Base-by-base conservation (phyloP, 2,888 invertebrate species). In the Creontiades dilutus region DNA sequence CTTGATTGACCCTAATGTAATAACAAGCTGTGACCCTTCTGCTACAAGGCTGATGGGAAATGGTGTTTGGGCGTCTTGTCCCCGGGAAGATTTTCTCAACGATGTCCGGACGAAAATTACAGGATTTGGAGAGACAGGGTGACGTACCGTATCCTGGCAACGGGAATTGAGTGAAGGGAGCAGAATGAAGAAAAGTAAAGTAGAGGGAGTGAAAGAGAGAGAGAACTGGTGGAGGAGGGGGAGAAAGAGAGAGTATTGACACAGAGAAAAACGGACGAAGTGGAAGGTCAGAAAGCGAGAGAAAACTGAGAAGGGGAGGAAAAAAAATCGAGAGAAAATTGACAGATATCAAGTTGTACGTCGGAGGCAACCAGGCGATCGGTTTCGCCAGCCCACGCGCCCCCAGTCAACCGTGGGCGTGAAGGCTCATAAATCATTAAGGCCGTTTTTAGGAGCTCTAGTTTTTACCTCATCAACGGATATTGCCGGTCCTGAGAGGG, bases 281-380 rank as follows among this genome's bases (percentile, higher is more conserved):
- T 2, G 68, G 68, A 27, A 68, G 68, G 68, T 68, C 68, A 68
- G 23, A 19, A 68, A 68, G 68, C 23, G 68, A 9, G 68, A 19
- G 27, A 27, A 68, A 19, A 19, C 12, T 19, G 68, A 23, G 19
- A 23, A 61, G 61, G 19, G 61, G n/a, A 16, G 11, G n/a, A 23
- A 5, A 68, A 68, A 68, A 68, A 68, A 68, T 68, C 19, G 68
- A 68, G 68, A 19, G 19, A 68, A 68, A 68, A 23, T 23, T 68
- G 68, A 68, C 68, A 68, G 68, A 68, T 68, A 61, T 61, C 61
- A 61, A 61, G n/a, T 61, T 23, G 14, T 68, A 68, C 19, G 68
- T 68, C 68, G 9, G 9, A 68, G 68, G 12, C 68, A 68, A 68
- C 68, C 68, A 68, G 68, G 68, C 68, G 68, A 68, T 68, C 14